Base-by-base conservation (phyloP, 2,113 vertebrate genomes). In the Bambusicola thoracicus region DNA sequence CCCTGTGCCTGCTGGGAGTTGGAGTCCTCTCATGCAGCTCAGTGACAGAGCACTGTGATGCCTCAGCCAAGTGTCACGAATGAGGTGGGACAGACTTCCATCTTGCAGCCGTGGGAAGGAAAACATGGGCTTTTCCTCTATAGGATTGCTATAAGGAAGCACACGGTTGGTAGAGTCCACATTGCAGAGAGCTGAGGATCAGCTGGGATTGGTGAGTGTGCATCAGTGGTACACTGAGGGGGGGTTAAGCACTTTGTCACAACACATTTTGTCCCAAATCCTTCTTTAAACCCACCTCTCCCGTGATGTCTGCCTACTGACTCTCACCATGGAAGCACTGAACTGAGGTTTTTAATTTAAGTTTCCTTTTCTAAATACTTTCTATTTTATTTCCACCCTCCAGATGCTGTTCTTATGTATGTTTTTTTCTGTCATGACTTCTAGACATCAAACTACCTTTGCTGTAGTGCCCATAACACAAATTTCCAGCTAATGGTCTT, bases 1-100 rank as follows among this genome's bases (percentile, higher is more conserved):
- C 90, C 75, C 19, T 4, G 0, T 8, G 94, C 92, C 92, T 91
- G 93, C 92, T 85, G 95, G 95, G 95, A 96, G 51, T 76, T 95
- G 13, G 92, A 96, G 95, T 95, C 92, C 53, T 43, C 2, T 85
- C 46, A 48, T 12, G 8, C 51, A 67, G 46, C 69, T 74, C 4
- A 51, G 5, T 68, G 53, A 18, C 29, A 49, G 38, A 63, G 61
- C 61, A 29, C 61, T 40, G 32, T 19, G 55, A 58, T 58, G 55
- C 32, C 21, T 30, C 48, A 11, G 86, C 6, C 0, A 1, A 51
- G 55, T 9, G 48, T 68, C 67, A 58, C 18, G 40, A 62, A 58
- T 58, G 20, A 80, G 81, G 40, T 74, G 56, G 76, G 76, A 79
- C 34, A 16, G 15, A 19, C 41, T 40, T 80, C 36, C 2, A 0